A percentile compares a stretch with the other conserved stretches of the same genome.
These are phyloP conservation scores for Calidris pygmaea DNA, from an alignment of 2,113 vertebrate genomes.

Conservation along the genomic window DNA sequence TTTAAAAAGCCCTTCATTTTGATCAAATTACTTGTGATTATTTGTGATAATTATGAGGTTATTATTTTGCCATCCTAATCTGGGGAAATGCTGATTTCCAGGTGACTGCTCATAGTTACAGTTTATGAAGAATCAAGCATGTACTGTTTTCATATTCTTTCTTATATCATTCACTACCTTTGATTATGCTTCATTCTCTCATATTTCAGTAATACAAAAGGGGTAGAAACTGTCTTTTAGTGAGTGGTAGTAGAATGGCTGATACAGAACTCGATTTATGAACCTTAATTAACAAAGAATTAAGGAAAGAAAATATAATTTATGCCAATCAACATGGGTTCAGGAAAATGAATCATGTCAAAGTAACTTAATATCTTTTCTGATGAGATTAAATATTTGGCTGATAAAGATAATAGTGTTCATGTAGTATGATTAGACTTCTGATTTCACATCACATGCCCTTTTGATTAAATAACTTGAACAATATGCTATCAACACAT, in stretches of 20 bases:
- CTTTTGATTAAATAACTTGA: constrained; percentile 50
- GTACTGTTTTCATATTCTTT: background rate
- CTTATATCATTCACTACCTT: background rate
- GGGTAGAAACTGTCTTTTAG: background rate
- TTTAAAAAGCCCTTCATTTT: background rate
- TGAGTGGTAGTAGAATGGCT: background rate
- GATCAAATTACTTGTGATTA: background rate
- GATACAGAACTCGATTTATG: background rate
- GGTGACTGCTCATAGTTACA: background rate
- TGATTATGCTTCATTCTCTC: background rate
- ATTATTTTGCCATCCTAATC: background rate
- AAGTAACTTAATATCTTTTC: constrained; percentile 38
- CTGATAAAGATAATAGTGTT: constrained; percentile 30
- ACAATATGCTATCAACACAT: constrained; percentile 32
- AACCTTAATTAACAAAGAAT: constrained; percentile 34
- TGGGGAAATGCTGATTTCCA: background rate
- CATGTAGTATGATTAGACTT: constrained; percentile 35
- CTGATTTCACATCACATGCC: constrained; percentile 1
- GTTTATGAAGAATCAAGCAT: background rate
- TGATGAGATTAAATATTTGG: constrained; percentile 42
- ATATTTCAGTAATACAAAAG: background rate
- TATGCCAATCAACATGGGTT: constrained; percentile 7
- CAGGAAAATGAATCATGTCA: constrained; percentile 19
- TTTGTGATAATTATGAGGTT: background rate
- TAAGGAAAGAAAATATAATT: constrained; percentile 26